phyloP scores from a whole-genome alignment of 2,113 vertebrate species.

The Vidua chalybeata region DNA sequence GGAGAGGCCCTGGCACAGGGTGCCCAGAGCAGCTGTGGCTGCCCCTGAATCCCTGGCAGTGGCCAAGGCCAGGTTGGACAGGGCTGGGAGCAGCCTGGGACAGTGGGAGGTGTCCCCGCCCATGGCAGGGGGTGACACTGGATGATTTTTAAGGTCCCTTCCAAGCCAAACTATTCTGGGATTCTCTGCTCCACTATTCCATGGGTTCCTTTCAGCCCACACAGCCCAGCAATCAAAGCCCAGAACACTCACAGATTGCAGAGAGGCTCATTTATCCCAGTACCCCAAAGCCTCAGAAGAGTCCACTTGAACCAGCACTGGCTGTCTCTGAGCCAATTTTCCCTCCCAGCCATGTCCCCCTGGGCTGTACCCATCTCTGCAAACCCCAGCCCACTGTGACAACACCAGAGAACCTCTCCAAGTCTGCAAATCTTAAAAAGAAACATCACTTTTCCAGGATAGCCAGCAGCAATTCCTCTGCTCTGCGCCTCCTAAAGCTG shows the following conservation, averaged over 20 bases:
- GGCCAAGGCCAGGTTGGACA: neutral
- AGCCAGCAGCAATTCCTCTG: neutral
- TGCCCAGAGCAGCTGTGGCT: neutral
- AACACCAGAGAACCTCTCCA: neutral
- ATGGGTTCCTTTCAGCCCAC: neutral
- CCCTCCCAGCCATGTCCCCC: neutral
- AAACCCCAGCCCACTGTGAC: neutral
- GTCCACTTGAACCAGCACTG: neutral
- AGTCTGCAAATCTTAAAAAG: neutral
- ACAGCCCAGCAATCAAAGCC: neutral
- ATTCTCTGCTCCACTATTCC: neutral
- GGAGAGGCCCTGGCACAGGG: neutral
- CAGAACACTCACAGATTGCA: neutral
- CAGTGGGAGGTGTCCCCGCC: neutral
- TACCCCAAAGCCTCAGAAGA: neutral
- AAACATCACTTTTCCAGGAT: neutral
- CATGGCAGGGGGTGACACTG: too few relatives aligned
- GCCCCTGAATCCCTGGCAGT: neutral
- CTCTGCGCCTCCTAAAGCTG: neutral
- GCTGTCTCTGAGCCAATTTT: neutral
- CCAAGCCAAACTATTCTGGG: neutral
- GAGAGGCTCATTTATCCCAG: neutral
- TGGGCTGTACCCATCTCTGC: neutral
- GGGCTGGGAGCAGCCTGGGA: neutral
- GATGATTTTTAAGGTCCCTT: neutral